These are phyloP conservation scores for Eupristina koningsbergeri DNA, from an alignment of 1,140 invertebrate species.

Conservation along the genomic window DNA sequence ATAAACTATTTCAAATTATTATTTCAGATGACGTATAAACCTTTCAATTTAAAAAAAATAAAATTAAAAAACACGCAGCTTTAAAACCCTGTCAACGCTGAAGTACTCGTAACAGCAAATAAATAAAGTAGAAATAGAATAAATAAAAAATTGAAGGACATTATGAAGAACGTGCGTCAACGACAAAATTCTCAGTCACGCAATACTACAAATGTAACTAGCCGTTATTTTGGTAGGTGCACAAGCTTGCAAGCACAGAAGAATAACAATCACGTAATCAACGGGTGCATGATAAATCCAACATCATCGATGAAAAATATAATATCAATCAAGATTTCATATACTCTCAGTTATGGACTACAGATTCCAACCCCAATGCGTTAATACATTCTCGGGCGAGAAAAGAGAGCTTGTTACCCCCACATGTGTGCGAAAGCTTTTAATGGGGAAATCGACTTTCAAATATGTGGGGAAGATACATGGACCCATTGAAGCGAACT, in stretches of 20 bases:
- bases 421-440: constrained; percentile 35
- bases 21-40: too few species aligned
- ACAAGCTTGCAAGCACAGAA: neutral
- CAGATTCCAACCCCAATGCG: constrained; percentile 32
- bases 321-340: constrained; percentile 1
- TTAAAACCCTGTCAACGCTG: neutral
- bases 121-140: neutral
- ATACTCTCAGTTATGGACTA: neutral
- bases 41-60: neutral
- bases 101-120: neutral
- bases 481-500: neutral
- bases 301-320: constrained; percentile 23
- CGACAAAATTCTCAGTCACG: neutral
- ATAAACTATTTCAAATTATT: neutral
- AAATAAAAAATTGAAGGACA: neutral
- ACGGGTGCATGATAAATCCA: constrained; percentile 29
- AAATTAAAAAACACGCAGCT: neutral
- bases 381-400: constrained; percentile 40
- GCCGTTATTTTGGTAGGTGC: neutral
- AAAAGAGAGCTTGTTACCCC: constrained; percentile 16
- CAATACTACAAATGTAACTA: constrained; percentile 13
- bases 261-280: constrained; percentile 13
- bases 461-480: neutral
- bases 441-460: constrained; percentile 50
- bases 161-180: neutral